Evolutionary conservation across 2,113 vertebrate genomes (phyloP).

Genomic region (Festucalex cinctus): DNA sequence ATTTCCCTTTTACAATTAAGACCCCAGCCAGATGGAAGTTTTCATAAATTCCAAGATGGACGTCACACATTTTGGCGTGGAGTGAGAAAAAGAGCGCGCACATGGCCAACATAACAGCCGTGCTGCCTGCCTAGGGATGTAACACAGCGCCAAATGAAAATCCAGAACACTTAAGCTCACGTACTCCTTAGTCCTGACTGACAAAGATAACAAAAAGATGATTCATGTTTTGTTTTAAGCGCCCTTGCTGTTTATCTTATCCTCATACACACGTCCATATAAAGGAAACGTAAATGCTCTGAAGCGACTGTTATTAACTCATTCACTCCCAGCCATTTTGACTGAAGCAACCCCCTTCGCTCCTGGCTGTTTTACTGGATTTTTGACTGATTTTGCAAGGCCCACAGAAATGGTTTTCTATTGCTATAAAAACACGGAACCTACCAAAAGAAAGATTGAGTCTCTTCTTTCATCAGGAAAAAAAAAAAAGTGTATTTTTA

Average conservation of each 20-base stretch:
- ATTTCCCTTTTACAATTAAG: slow-evolving; percentile 36
- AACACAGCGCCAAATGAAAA: slow-evolving; percentile 20
- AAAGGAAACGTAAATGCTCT: not conserved
- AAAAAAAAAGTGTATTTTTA: too few relatives aligned
- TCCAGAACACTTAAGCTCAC: slow-evolving; percentile 29
- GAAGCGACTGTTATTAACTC: not conserved
- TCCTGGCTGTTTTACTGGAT: too few relatives aligned
- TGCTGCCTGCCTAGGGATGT: slow-evolving; percentile 11
- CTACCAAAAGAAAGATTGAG: too few relatives aligned
- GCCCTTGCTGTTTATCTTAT: not conserved
- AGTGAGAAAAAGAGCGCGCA: slow-evolving; percentile 35
- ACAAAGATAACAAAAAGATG: slow-evolving; percentile 7
- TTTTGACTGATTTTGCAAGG: too few relatives aligned
- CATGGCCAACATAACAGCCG: slow-evolving; percentile 20
- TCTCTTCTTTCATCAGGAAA: too few relatives aligned
- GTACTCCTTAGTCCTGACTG: slow-evolving; percentile 1
- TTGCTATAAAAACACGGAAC: too few relatives aligned
- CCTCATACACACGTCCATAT: not conserved
- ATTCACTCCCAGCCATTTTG: too few relatives aligned
- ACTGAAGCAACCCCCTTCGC: too few relatives aligned
- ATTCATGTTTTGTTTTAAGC: slow-evolving; percentile 17
- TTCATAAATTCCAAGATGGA: slow-evolving; percentile 46
- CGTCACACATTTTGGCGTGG: slow-evolving; percentile 41
- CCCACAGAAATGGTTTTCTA: too few relatives aligned
- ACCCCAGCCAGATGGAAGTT: slow-evolving; percentile 39